Conservation (phyloP, 2,113 vertebrate species). For the Oriolus oriolus region DNA sequence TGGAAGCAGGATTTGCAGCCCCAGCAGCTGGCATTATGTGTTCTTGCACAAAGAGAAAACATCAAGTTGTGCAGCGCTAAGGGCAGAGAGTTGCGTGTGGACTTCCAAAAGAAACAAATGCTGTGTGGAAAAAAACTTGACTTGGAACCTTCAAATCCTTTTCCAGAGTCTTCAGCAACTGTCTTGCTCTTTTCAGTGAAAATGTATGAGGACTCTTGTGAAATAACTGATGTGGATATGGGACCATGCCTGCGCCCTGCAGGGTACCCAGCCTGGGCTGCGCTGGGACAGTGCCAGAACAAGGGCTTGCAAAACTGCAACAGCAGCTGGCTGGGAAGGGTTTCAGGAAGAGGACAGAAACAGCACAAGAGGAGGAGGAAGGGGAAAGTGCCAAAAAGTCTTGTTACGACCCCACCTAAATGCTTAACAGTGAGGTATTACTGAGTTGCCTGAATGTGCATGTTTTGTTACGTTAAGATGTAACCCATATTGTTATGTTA, state of each 20-base stretch:
- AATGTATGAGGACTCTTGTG: neutral
- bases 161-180: neutral
- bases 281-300: neutral
- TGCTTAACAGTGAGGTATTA: neutral
- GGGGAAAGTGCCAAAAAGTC: neutral
- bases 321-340: neutral
- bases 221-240: neutral
- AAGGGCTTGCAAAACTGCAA: neutral
- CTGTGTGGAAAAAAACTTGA: neutral
- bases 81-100: neutral
- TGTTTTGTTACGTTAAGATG: neutral
- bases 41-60: neutral
- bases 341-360: neutral
- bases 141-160: rapidly evolving
- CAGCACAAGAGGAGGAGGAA: neutral
- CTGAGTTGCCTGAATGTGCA: neutral
- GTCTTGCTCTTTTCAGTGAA: neutral
- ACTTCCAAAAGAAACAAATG: neutral
- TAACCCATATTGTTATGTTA: neutral
- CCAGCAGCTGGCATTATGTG: neutral
- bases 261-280: neutral
- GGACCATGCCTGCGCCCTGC: too few species aligned
- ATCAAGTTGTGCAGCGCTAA: neutral
- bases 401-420: neutral
- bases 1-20: neutral